phyloP scores from a whole-genome alignment of 2,113 vertebrate species.

The Phasianus colchicus region DNA sequence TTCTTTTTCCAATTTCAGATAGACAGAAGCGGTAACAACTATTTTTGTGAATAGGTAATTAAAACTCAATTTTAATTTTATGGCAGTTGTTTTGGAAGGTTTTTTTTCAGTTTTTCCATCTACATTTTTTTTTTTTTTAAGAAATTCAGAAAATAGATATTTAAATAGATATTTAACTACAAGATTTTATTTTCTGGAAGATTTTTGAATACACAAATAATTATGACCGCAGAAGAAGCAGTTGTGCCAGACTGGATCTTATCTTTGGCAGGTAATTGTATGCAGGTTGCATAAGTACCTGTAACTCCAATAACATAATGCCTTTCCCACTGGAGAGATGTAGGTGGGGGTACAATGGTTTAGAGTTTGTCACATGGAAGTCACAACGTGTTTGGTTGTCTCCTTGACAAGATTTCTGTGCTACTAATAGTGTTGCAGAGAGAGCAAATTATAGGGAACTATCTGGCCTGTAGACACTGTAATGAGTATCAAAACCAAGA shows the following conservation, averaged over 20 bases:
- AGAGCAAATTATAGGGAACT: not conserved
- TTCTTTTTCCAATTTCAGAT: not conserved
- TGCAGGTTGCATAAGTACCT: not conserved
- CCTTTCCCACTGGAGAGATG: not conserved
- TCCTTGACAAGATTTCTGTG: accelerated
- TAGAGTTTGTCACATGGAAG: not conserved
- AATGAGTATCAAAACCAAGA: not conserved
- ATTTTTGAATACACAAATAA: not conserved
- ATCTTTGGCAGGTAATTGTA: not conserved
- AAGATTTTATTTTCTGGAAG: not conserved
- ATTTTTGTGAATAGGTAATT: not conserved
- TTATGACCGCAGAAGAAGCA: accelerated
- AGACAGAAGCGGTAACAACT: not conserved
- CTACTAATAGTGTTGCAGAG: not conserved
- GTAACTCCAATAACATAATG: not conserved
- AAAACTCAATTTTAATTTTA: not conserved
- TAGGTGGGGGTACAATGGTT: not conserved
- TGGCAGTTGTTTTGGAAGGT: not conserved
- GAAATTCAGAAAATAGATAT: not conserved
- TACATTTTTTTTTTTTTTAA: not conserved
- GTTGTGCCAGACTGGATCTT: not conserved
- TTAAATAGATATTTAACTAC: accelerated
- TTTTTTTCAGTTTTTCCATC: not conserved
- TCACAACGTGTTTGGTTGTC: not conserved
- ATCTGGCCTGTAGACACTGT: not conserved